Evolutionary conservation across 2,888 invertebrate species (phyloP).

Genomic region (Miltochrista miniata): DNA sequence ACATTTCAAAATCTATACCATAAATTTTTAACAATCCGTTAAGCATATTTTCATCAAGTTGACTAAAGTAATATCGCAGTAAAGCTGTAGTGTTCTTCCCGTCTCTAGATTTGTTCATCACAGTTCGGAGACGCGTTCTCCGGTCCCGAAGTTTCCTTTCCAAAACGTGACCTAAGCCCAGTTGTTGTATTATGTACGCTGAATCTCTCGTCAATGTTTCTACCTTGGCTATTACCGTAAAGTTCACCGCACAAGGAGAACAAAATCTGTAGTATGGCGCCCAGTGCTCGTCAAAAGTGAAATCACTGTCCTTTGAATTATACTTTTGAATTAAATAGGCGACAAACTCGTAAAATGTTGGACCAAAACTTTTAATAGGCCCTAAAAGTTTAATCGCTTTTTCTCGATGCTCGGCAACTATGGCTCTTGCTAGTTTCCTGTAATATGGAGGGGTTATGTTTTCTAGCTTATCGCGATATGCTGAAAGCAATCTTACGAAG

Average conservation of each 20-base stretch:
- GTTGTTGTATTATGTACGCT: conserved; percentile 83
- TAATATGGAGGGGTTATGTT: conserved; percentile 87
- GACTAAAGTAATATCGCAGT: conserved; percentile 80
- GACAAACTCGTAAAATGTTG: conserved; percentile 88
- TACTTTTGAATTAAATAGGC: conserved; percentile 86
- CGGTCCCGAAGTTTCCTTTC: conserved; percentile 74
- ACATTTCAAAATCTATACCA: conserved; percentile 87
- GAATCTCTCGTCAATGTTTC: conserved; percentile 85
- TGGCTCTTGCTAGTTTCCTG: conserved; percentile 86
- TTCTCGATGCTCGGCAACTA: conserved; percentile 84
- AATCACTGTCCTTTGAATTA: conserved; percentile 69
- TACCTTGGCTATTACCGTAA: conserved; percentile 85
- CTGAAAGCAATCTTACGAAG: conserved; percentile 88
- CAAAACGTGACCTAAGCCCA: conserved; percentile 82
- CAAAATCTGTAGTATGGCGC: conserved; percentile 86
- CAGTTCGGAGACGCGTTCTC: conserved; percentile 76
- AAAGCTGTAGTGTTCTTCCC: conserved; percentile 73
- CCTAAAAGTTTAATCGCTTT: conserved; percentile 58
- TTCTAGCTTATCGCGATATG: conserved; percentile 89
- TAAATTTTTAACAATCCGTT: conserved; percentile 85
- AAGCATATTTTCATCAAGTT: conserved; percentile 81
- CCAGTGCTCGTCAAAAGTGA: conserved; percentile 85
- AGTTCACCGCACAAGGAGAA: conserved; percentile 86
- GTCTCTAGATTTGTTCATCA: conserved; percentile 81
- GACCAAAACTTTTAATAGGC: conserved; percentile 73